Percentiles rank a stretch among this genome's conserved stretches.
Conservation (phyloP, 2,888 invertebrate genomes). For the Pseudoips prasinana region DNA sequence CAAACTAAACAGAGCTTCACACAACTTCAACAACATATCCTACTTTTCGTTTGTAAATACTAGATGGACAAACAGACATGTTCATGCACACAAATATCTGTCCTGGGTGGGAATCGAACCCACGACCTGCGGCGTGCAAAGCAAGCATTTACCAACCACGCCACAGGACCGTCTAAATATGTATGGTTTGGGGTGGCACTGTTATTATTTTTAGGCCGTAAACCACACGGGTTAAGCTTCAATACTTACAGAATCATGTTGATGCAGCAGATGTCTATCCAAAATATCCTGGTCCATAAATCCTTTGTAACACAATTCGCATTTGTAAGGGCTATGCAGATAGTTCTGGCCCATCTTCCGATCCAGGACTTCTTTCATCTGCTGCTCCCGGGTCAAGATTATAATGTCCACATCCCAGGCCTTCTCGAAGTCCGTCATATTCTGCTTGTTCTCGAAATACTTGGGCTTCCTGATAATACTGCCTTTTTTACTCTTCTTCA, state of each 20-base stretch:
- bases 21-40: too few species aligned
- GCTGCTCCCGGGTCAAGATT: conserved; percentile 27
- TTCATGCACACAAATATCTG: too few species aligned
- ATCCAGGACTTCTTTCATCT: conserved; percentile 28
- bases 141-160: too few species aligned
- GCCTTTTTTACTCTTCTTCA: conserved; percentile 3
- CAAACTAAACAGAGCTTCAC: too few species aligned
- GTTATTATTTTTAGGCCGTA: too few species aligned
- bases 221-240: too few species aligned
- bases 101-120: too few species aligned
- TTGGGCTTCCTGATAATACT: conserved; percentile 2
- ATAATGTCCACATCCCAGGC: conserved; percentile 25
- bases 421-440: conserved; percentile 25
- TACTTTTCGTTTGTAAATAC: too few species aligned
- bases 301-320: conserved; percentile 35
- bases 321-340: conserved; percentile 30
- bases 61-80: too few species aligned
- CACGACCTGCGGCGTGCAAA: too few species aligned
- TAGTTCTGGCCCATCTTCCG: conserved; percentile 31
- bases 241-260: conserved; percentile 38
- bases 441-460: conserved; percentile 22
- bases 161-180: too few species aligned
- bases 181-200: too few species aligned
- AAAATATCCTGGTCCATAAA: conserved; percentile 31
- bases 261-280: conserved; percentile 27